Evolutionary conservation across 2,888 invertebrate genomes (phyloP).

Genomic region (Aquatica leii): DNA sequence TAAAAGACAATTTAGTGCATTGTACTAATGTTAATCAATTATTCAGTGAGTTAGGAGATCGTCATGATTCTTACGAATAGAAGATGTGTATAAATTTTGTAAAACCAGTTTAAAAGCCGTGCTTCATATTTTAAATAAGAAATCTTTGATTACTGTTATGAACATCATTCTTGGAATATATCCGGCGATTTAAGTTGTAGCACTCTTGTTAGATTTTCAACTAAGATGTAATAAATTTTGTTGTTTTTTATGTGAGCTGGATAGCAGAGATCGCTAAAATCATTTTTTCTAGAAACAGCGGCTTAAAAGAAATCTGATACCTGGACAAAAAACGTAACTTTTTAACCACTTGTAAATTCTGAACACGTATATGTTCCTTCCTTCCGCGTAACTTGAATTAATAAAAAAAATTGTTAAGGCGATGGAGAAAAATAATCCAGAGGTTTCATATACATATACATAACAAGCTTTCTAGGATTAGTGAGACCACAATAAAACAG

Average conservation of each 20-base stretch:
- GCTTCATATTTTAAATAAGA: neutral
- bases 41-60: neutral
- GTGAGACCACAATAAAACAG: slow-evolving; percentile 32
- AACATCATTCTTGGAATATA: neutral
- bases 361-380: too few relatives aligned
- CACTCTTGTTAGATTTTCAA: slow-evolving; percentile 5
- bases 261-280: too few relatives aligned
- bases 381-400: slow-evolving; percentile 26
- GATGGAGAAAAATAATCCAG: slow-evolving; percentile 16
- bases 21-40: neutral
- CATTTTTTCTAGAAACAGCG: neutral
- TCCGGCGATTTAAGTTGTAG: slow-evolving; percentile 2
- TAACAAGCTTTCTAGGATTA: slow-evolving; percentile 29
- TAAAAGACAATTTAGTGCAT: too few relatives aligned
- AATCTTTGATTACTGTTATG: neutral
- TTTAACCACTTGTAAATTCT: neutral
- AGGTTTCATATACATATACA: slow-evolving; percentile 22
- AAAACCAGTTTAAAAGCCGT: too few relatives aligned
- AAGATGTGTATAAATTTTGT: too few relatives aligned
- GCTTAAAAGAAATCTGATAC: too few relatives aligned
- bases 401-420: slow-evolving; percentile 29
- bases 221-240: neutral
- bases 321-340: too few relatives aligned
- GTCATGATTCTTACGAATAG: neutral
- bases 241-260: slow-evolving; percentile 4